A percentile compares a stretch with the other conserved stretches of the same genome.
Conservation (phyloP, 2,888 invertebrate species). For the Cheilosia pagana region DNA sequence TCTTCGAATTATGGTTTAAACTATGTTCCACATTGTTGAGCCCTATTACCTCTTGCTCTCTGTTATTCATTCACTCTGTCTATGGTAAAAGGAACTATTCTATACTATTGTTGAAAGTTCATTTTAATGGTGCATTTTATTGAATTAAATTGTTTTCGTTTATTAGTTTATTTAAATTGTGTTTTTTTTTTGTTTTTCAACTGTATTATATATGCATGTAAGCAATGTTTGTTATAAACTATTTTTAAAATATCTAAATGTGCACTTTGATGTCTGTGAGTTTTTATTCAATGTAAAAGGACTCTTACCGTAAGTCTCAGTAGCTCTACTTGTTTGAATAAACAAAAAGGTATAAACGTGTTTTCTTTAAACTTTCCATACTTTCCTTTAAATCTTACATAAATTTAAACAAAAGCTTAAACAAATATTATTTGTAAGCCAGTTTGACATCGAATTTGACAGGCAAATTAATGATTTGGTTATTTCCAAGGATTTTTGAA, state of each 20-base stretch:
- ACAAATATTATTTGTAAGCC: conserved; percentile 3
- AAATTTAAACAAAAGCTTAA: background rate
- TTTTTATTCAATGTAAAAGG: conserved; percentile 71
- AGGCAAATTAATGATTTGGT: background rate
- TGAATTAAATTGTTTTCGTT: conserved; percentile 11
- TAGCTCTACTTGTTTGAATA: conserved; percentile 36
- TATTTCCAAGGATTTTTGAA: no score
- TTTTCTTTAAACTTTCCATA: background rate
- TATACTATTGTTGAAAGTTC: conserved; percentile 16
- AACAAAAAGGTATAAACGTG: conserved; percentile 34
- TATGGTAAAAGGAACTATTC: conserved; percentile 12
- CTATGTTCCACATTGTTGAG: conserved; percentile 10
- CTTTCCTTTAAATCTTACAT: conserved; percentile 1
- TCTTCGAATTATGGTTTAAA: conserved; percentile 31
- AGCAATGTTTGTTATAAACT: conserved; percentile 14
- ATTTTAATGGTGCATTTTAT: conserved; percentile 13
- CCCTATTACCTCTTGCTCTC: background rate
- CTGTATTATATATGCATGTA: conserved; percentile 1
- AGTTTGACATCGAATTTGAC: conserved; percentile 8
- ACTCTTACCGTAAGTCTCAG: conserved; percentile 67
- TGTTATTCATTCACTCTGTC: conserved; percentile 7
- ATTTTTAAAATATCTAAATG: conserved; percentile 55
- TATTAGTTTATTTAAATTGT: conserved; percentile 2
- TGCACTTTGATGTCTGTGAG: conserved; percentile 65
- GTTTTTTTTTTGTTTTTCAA: conserved; percentile 3